These are phyloP conservation scores for Danionella cerebrum DNA, from an alignment of 2,113 vertebrate species.

Conservation along the genomic window DNA sequence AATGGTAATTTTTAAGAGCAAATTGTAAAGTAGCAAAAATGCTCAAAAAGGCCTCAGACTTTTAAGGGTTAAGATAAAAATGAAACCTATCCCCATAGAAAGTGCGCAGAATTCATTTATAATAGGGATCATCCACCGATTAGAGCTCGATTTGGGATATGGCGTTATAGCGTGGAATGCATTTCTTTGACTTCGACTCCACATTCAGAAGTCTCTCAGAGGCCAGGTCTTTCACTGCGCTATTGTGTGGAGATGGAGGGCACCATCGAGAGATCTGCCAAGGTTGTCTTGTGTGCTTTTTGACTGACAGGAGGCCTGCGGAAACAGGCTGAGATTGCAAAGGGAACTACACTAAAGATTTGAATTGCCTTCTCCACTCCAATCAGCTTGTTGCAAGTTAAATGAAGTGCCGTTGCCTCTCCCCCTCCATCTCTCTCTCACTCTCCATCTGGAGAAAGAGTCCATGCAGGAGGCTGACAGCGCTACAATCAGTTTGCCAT, in stretches of 20 bases:
- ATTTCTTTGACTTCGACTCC: constrained; percentile 25
- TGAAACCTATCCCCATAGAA: too few relatives aligned
- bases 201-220: not conserved
- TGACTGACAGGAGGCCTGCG: constrained; percentile 74
- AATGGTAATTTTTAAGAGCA: too few relatives aligned
- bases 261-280: constrained; percentile 67
- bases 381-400: constrained; percentile 99
- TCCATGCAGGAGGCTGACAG: constrained; percentile 99
- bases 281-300: constrained; percentile 74
- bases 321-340: constrained; percentile 81
- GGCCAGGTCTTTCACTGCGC: constrained; percentile 2
- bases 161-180: not conserved
- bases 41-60: too few relatives aligned
- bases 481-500: constrained; percentile 99
- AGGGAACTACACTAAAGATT: constrained; percentile 99
- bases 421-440: constrained; percentile 71
- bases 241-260: constrained; percentile 52
- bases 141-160: not conserved
- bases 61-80: too few relatives aligned
- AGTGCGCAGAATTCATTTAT: too few relatives aligned
- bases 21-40: too few relatives aligned
- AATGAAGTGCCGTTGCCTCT: constrained; percentile 97
- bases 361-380: constrained; percentile 99
- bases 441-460: constrained; percentile 94
- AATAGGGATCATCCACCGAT: too few relatives aligned